Percentiles rank a stretch among this genome's conserved stretches.
Evolutionary conservation across 2,113 vertebrate species (phyloP).

Genomic region (Neomonachus schauinslandi): DNA sequence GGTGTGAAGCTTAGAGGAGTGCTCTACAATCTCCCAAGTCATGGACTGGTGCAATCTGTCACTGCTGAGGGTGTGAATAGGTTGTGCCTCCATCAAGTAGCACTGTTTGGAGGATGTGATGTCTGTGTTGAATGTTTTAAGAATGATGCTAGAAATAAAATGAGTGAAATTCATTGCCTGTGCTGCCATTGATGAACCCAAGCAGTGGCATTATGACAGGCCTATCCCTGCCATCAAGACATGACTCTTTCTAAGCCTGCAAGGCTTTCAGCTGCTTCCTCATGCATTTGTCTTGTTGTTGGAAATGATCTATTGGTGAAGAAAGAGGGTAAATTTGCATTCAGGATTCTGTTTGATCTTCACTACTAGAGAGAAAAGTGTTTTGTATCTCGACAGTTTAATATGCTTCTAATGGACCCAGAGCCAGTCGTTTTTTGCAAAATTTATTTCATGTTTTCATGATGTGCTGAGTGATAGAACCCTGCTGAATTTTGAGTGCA

Average conservation of each 20-base stretch:
- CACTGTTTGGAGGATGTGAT: background rate
- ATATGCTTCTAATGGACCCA: slow-evolving; percentile 1
- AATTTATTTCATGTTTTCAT: background rate
- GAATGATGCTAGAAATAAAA: background rate
- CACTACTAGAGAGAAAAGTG: background rate
- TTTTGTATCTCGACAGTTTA: background rate
- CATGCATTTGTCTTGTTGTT: background rate
- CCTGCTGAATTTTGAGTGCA: background rate
- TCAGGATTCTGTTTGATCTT: background rate
- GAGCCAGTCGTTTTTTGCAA: background rate
- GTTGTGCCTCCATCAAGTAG: background rate
- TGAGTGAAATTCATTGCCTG: background rate
- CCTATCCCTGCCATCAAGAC: background rate
- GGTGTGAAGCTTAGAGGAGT: background rate
- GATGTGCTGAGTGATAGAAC: background rate
- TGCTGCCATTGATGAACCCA: background rate
- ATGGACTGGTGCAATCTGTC: background rate
- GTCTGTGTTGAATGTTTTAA: background rate
- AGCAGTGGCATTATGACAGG: background rate
- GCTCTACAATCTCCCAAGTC: accelerated
- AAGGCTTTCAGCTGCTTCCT: background rate
- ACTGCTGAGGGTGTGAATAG: accelerated
- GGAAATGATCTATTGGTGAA: background rate
- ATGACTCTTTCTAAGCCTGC: background rate
- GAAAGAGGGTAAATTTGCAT: background rate